These are phyloP conservation scores for Halesus radiatus DNA, from an alignment of 1,140 invertebrate species.

Conservation along the genomic window DNA sequence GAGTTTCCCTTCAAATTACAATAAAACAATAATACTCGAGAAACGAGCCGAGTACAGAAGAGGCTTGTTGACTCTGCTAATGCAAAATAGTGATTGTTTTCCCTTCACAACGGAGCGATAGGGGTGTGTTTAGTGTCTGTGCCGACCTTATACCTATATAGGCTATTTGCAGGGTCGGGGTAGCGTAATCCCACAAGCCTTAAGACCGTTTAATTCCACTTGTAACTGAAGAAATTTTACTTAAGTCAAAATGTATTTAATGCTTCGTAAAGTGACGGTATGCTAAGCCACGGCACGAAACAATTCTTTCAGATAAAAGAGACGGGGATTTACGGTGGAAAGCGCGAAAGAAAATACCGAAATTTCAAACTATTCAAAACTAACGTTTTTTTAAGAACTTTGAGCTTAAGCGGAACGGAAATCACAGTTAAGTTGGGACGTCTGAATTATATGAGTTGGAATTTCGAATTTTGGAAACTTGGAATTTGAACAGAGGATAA, in stretches of 20 bases:
- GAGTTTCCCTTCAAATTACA: constrained; percentile 7
- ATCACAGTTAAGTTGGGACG: too few species aligned
- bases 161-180: not conserved
- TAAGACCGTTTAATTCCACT: constrained; percentile 26
- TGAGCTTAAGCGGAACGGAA: too few species aligned
- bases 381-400: too few species aligned
- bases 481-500: too few species aligned
- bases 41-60: constrained; percentile 8
- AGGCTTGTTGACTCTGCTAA: constrained; percentile 38
- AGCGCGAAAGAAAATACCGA: not conserved
- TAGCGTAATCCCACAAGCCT: not conserved
- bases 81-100: constrained; percentile 45
- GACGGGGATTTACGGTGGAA: not conserved
- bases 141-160: too few species aligned
- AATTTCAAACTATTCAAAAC: too few species aligned
- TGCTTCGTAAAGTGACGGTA: constrained; percentile 48
- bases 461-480: too few species aligned
- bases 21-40: constrained; percentile 30
- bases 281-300: constrained; percentile 10
- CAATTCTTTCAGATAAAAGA: not conserved
- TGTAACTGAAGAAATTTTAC: constrained; percentile 50
- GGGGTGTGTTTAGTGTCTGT: not conserved
- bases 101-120: constrained; percentile 9
- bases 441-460: too few species aligned
- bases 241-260: constrained; percentile 55